Base-by-base conservation (phyloP, 2,888 invertebrate species). In the Cacoxenus indagator region DNA sequence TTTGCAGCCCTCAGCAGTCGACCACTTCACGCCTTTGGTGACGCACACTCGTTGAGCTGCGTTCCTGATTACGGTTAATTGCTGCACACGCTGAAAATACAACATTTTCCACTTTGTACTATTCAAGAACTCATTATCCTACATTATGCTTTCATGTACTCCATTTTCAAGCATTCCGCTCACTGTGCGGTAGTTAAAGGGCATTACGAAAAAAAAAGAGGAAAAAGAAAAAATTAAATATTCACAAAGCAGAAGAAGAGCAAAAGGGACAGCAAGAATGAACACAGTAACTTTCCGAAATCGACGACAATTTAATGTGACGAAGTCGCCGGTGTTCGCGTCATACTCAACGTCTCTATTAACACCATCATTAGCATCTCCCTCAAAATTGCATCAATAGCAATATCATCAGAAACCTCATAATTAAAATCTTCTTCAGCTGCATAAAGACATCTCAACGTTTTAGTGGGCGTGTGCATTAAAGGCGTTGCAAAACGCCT, bases 71-170 rank as follows among this genome's bases (percentile, higher is more conserved):
- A 76, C 76, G 76, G 76, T 77, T 76, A 76, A 76, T 76, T 76
- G 75, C 72, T 64, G 70, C 51, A 51, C 74, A 45, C 70, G 69
- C 17, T 65, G 46, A 70, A 78, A 78, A 77, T 78, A 77, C 76
- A 77, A 78, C 78, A 78, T 77, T 77, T 76, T 77, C 78, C 76
- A 77, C 76, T 77, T 77, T 78, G 78, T 76, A 78, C 76, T 78
- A 78, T 78, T 77, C 76, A 77, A 78, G 76, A 76, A 78, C 76
- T 77, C 76, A 77, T 77, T 77, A 77, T 75, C 76, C 75, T 76
- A 76, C 76, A 76, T 76, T 76, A 76, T 76, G 76, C 76, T 72
- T 76, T 77, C 74, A 65, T 55, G 54, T 54, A 65, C 65, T 65
- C 51, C 51, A 22, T 51, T 51, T 51, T 22, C 1, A 19, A n/a